Evolutionary conservation across 2,797 vertebrate species (phyloP), one percentile per base, ranked within the genome.

Genomic region (Loris lydekkerianus): DNA sequence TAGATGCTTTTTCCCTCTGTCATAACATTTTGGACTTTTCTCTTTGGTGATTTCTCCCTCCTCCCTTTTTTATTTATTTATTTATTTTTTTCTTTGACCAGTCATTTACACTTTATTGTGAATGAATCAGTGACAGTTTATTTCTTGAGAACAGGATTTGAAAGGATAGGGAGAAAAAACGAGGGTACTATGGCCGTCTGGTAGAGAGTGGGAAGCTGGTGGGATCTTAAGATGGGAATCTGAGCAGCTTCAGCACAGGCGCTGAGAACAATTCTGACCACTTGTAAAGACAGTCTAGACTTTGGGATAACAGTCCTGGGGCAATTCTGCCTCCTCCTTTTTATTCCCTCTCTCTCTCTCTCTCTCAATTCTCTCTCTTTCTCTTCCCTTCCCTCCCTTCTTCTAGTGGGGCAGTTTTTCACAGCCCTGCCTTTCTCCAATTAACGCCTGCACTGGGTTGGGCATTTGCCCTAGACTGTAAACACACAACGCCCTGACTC

Each of bases 81-180:
- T 34, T 34, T 34, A 34, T 34, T 34, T 34, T 34, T 34, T 34
- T 34, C 34, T 34, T 34, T 34, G 34, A 63, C 83, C 37, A 31
- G 69, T 73, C 89, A 75, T 76, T 75, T 67, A 82, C 9, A 88
- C 56, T 76, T 87, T 31, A 89, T 65, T 81, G 37, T 77, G 88
- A 96, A 93, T 37, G 46, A 83, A 77, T 69, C 23, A 7, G 34
- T 37, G 37, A 72, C 56, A 76, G 61, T 46, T 89, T 91, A 69
- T 89, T 92, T 97, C 93, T 92, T 80, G 85, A 92, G 63, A 92
- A 76, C 60, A 65, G 49, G 84, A 67, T 90, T 82, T 53, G 70
- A 77, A 91, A 73, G 63, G 21, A 40, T 1, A 76, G 65, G 81
- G 37, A 92, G 72, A 94, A 91, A 94, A 91, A 83, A 73, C 21